phyloP scores from a whole-genome alignment of 2,113 vertebrate genomes.

The Lamprotornis superbus region DNA sequence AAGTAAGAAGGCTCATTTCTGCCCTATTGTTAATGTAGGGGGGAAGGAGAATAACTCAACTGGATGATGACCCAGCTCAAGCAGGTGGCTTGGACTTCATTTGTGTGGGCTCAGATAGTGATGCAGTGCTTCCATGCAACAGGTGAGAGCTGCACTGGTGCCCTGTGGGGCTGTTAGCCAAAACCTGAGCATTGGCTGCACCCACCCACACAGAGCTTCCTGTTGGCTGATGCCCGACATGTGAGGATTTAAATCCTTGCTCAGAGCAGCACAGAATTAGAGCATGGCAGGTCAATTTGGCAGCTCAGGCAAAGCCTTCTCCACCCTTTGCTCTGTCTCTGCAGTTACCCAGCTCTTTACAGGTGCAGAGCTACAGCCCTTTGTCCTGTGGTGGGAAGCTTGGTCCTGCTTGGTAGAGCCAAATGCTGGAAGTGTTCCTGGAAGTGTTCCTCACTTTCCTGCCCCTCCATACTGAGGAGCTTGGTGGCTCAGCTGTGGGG shows the following conservation, averaged over 20 bases:
- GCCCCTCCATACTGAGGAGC: background rate
- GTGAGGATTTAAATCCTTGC: background rate
- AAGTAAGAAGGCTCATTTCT: background rate
- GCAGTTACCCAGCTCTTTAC: background rate
- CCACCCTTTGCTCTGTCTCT: background rate
- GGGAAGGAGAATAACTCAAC: background rate
- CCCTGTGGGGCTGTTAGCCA: background rate
- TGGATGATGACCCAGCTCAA: background rate
- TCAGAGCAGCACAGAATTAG: background rate
- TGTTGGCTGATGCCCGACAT: background rate
- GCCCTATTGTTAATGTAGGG: accelerated
- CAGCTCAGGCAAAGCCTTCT: background rate
- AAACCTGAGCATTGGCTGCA: background rate
- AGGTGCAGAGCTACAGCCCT: background rate
- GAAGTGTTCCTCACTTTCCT: background rate
- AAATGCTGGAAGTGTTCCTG: background rate
- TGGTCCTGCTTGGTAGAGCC: background rate
- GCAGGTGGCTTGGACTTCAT: background rate
- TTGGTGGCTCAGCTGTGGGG: background rate
- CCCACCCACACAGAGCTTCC: background rate
- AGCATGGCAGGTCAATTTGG: background rate
- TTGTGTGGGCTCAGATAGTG: accelerated
- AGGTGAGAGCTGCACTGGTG: background rate
- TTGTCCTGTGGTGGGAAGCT: background rate
- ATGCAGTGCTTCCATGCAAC: background rate